Base-by-base conservation (phyloP, 2,888 invertebrate genomes). In the Ophioninae sp. region DNA sequence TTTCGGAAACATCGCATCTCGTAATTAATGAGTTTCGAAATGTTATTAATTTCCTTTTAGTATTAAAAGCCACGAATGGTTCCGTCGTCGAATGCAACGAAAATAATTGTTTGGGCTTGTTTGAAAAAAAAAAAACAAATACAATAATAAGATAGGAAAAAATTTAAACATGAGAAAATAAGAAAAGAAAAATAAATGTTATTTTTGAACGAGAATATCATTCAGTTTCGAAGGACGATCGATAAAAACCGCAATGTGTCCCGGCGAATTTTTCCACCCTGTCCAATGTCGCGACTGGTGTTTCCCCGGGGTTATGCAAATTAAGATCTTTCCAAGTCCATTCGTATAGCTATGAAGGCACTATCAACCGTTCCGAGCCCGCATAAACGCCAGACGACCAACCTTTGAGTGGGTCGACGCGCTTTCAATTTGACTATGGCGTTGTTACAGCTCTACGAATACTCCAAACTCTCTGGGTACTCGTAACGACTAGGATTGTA, bases 381-480 rank as follows among this genome's bases (percentile, higher is more conserved):
- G 88, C 88, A 89, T 88, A 82, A 78, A 72, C 59, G 61, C 56
- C 30, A 68, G 73, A 59, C 41, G 23, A 78, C 65, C 56, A 23
- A 77, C 56, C 56, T 13, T 77, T 78, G 80, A 76, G 67, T 82
- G 80, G 75, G 78, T 73, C 79, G 88, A 87, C 88, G 87, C 86
- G 87, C 85, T 73, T 83, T 83, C 87, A 88, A 89, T 88, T 87
- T 85, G 85, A 87, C 86, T 84, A 44, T 39, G 67, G 10, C 13
- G 78, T 30, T 44, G 68, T 67, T 56, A 30, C 10, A 56, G 61
- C n/a, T 8, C 41, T 71, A n/a, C 51, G 68, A 78, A 69, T 44
- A 37, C 39, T 69, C 61, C 13, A 22, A 59, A 71, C 65, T 51
- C 44, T 9, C 3, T 1, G 41, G n/a, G 10, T 71, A 22, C 23